Evolutionary conservation across 2,888 invertebrate genomes (phyloP).

Genomic region (Chalcosyrphus nemorum): DNA sequence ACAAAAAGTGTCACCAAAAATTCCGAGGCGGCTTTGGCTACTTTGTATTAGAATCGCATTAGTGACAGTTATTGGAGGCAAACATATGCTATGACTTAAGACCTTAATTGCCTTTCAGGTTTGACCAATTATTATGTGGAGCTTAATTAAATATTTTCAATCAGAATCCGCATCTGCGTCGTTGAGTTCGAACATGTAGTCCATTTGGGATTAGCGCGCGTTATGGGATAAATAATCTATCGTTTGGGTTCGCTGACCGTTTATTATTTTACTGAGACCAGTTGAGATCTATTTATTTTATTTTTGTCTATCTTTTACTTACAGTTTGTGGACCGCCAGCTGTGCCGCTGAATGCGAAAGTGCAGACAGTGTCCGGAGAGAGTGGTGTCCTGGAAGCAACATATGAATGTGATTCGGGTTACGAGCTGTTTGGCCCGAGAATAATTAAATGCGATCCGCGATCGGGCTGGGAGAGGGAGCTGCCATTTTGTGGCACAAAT

Average conservation of each 20-base stretch:
- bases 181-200: neutral
- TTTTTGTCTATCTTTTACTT: slow-evolving; percentile 58
- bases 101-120: slow-evolving; percentile 17
- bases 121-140: slow-evolving; percentile 18
- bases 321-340: slow-evolving; percentile 91
- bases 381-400: slow-evolving; percentile 86
- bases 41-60: slow-evolving; percentile 15
- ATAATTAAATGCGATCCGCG: slow-evolving; percentile 87
- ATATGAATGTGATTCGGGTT: slow-evolving; percentile 93
- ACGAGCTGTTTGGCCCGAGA: slow-evolving; percentile 92
- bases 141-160: slow-evolving; percentile 30
- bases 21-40: neutral
- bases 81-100: neutral
- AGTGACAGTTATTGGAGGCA: neutral
- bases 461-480: slow-evolving; percentile 90
- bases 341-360: slow-evolving; percentile 91
- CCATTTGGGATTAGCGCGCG: neutral
- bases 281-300: neutral
- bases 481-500: slow-evolving; percentile 95
- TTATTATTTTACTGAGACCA: neutral
- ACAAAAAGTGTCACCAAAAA: slow-evolving; percentile 25
- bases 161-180: neutral
- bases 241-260: slow-evolving; percentile 15
- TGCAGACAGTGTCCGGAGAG: slow-evolving; percentile 82
- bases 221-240: neutral